Percentiles rank a stretch among this genome's conserved stretches.
Evolutionary conservation across 2,113 vertebrate species (phyloP).

Genomic region (Anolis carolinensis): DNA sequence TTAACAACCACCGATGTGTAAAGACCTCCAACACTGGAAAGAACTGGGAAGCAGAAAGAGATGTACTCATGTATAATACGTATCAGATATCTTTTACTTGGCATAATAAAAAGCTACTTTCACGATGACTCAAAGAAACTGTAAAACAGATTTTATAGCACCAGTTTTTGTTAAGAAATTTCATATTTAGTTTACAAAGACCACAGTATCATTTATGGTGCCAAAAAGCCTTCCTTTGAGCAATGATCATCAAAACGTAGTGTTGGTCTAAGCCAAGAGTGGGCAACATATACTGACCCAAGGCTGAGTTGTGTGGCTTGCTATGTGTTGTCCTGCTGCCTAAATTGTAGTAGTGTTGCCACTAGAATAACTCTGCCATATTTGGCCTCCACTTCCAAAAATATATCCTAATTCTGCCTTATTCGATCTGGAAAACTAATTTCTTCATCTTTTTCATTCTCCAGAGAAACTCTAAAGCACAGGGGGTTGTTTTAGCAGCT

Average conservation of each 20-base stretch:
- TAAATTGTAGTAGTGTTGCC: too few species aligned
- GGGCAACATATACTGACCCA: neutral
- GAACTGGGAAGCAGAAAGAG: conserved; percentile 74
- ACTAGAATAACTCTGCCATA: neutral
- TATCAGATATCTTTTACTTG: neutral
- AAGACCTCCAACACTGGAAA: conserved; percentile 93
- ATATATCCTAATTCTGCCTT: too few species aligned
- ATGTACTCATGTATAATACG: neutral
- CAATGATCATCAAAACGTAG: neutral
- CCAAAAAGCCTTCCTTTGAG: neutral
- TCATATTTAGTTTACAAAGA: neutral
- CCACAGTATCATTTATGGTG: neutral
- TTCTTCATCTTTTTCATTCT: too few species aligned
- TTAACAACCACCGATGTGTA: conserved; percentile 97
- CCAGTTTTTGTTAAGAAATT: neutral
- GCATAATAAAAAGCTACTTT: neutral
- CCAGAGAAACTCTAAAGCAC: too few species aligned
- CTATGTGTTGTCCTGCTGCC: too few species aligned
- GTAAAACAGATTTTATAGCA: neutral
- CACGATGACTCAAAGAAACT: neutral
- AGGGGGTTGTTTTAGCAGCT: too few species aligned
- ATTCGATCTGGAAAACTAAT: too few species aligned
- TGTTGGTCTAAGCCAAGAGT: neutral
- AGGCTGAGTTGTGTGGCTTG: neutral
- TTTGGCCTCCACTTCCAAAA: too few species aligned